Evolutionary conservation across 2,888 invertebrate species (phyloP).

Genomic region (Ophion ventricosus): DNA sequence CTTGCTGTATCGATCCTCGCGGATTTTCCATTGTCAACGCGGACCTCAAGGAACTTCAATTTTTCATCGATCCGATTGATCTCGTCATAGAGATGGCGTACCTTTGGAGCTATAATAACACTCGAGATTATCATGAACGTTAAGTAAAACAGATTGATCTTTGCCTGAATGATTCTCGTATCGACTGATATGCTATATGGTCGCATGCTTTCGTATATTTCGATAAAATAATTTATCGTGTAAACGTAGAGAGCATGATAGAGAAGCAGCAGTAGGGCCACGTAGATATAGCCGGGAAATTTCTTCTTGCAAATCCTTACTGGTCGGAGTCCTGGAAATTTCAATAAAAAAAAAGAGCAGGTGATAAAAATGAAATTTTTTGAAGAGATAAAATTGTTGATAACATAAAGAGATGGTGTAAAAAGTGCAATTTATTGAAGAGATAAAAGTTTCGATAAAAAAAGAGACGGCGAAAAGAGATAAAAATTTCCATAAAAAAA

Average conservation of each 20-base stretch:
- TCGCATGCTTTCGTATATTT: constrained; percentile 39
- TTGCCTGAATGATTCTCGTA: constrained; percentile 28
- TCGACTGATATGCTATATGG: constrained; percentile 35
- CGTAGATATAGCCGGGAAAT: constrained; percentile 62
- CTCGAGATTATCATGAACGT: constrained; percentile 54
- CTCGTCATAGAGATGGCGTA: constrained; percentile 28
- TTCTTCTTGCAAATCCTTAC: constrained; percentile 42
- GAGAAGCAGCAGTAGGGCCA: constrained; percentile 33
- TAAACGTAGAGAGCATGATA: constrained; percentile 47
- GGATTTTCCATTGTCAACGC: constrained; percentile 52
- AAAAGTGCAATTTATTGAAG: not conserved
- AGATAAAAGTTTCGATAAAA: not conserved
- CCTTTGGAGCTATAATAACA: constrained; percentile 10
- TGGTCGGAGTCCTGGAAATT: constrained; percentile 59
- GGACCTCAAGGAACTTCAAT: constrained; percentile 58
- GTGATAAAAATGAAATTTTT: not conserved
- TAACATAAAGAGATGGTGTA: too few relatives aligned
- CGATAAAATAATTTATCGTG: constrained; percentile 35
- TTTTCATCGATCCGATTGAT: constrained; percentile 61
- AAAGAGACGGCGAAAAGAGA: too few relatives aligned
- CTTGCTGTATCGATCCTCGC: constrained; percentile 49
- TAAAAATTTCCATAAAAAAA: too few relatives aligned
- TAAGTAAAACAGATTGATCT: constrained; percentile 48
- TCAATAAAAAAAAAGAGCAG: not conserved
- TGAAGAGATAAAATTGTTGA: not conserved